Evolutionary conservation across 2,113 vertebrate species (phyloP).

Genomic region (Nesoenas mayeri): DNA sequence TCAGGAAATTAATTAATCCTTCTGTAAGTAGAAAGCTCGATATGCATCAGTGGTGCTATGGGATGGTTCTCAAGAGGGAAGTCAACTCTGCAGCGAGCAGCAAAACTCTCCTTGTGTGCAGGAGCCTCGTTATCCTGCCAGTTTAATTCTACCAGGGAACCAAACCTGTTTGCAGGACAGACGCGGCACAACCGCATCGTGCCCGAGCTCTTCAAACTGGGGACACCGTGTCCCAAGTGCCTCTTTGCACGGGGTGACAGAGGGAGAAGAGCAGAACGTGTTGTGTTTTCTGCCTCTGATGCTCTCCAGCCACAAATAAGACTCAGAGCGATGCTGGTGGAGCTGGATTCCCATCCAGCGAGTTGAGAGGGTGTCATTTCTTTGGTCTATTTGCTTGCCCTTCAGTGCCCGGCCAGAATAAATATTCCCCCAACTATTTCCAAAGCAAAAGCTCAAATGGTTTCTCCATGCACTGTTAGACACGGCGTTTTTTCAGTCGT

Average conservation of each 20-base stretch:
- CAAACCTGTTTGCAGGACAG: neutral
- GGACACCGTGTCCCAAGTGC: no score
- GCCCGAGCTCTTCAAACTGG: rapidly evolving
- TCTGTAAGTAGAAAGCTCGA: slow-evolving; percentile 29
- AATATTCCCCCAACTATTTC: neutral
- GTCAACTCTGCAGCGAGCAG: neutral
- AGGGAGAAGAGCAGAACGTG: neutral
- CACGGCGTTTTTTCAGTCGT: rapidly evolving
- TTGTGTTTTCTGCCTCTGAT: neutral
- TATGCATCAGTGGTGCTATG: neutral
- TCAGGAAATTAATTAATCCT: slow-evolving; percentile 36
- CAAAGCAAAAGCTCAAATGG: neutral
- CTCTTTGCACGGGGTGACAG: no score
- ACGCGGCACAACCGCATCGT: rapidly evolving
- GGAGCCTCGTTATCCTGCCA: neutral
- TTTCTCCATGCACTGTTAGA: neutral
- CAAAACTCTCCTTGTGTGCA: neutral
- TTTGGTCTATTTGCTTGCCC: neutral
- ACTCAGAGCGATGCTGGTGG: rapidly evolving
- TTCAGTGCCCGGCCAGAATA: rapidly evolving
- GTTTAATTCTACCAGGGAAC: neutral
- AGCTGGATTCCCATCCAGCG: neutral
- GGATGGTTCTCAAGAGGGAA: slow-evolving; percentile 1
- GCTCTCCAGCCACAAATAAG: neutral
- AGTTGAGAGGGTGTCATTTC: neutral